A percentile compares a stretch with the other conserved stretches of the same genome.
These are phyloP conservation scores for Alcedo quadribrachys DNA, from an alignment of 2,797 vertebrate species.

Conservation along the genomic window DNA sequence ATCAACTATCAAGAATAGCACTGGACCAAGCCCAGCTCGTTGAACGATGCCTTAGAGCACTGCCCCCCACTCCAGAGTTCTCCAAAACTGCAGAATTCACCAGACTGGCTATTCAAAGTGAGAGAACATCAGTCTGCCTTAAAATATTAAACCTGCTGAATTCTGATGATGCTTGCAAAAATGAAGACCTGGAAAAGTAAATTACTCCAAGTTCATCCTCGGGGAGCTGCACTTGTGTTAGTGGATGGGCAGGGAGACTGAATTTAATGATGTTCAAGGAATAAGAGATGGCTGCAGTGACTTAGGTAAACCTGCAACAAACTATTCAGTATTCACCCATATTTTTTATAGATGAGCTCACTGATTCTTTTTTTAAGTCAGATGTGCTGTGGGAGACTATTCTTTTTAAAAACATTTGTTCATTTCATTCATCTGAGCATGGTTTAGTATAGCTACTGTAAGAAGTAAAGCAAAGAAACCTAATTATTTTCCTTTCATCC, in stretches of 20 bases:
- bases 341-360: background rate
- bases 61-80: slow-evolving; percentile 86
- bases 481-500: slow-evolving; percentile 49
- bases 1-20: slow-evolving; percentile 67
- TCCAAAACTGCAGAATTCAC: slow-evolving; percentile 84
- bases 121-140: slow-evolving; percentile 79
- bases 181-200: background rate
- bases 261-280: background rate
- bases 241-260: background rate
- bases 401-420: slow-evolving; percentile 40
- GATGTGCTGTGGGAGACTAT: background rate
- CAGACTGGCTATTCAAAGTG: slow-evolving; percentile 79
- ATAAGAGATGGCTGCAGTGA: background rate
- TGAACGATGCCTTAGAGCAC: slow-evolving; percentile 70
- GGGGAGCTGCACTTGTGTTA: background rate
- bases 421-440: slow-evolving; percentile 33
- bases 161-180: background rate
- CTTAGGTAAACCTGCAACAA: background rate
- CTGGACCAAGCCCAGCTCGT: slow-evolving; percentile 57
- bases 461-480: slow-evolving; percentile 44
- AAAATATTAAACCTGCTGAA: slow-evolving; percentile 77
- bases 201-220: background rate
- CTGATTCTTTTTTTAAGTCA: background rate
- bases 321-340: background rate
- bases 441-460: slow-evolving; percentile 58